Evolutionary conservation across 2,888 invertebrate genomes (phyloP).

Genomic region (Lamellibrachia columna): DNA sequence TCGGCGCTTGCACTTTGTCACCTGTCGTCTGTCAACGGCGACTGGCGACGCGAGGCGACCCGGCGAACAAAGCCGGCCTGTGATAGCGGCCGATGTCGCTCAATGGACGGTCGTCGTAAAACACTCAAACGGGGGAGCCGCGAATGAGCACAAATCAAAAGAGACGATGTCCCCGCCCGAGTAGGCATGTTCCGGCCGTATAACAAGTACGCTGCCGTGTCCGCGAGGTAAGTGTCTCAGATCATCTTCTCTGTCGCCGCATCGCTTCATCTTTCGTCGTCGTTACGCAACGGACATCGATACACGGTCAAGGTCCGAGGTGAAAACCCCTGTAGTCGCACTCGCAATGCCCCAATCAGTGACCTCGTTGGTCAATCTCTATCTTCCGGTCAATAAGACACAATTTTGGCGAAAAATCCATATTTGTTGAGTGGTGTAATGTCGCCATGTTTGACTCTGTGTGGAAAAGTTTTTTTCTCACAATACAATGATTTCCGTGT

Average conservation of each 20-base stretch:
- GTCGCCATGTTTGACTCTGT: background rate
- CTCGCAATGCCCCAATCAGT: background rate
- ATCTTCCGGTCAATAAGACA: background rate
- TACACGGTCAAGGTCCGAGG: background rate
- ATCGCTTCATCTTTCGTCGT: background rate
- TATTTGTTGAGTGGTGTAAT: background rate
- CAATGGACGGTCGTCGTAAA: background rate
- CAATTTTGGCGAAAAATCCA: background rate
- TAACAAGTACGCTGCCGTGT: background rate
- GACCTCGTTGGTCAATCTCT: background rate
- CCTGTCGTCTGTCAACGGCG: constrained; percentile 9
- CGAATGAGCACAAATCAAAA: background rate
- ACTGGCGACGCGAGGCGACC: background rate
- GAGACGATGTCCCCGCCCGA: background rate
- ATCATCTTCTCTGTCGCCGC: background rate
- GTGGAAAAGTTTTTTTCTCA: background rate
- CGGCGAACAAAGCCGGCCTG: background rate
- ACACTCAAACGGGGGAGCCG: background rate
- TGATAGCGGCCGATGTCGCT: background rate
- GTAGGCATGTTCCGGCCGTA: background rate
- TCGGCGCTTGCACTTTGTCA: constrained; percentile 10
- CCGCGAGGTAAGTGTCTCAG: background rate
- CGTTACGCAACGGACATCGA: background rate
- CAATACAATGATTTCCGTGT: background rate
- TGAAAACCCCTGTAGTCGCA: background rate